Evolutionary conservation across 2,888 invertebrate genomes (phyloP).

Genomic region (Drosophila phalerata): DNA sequence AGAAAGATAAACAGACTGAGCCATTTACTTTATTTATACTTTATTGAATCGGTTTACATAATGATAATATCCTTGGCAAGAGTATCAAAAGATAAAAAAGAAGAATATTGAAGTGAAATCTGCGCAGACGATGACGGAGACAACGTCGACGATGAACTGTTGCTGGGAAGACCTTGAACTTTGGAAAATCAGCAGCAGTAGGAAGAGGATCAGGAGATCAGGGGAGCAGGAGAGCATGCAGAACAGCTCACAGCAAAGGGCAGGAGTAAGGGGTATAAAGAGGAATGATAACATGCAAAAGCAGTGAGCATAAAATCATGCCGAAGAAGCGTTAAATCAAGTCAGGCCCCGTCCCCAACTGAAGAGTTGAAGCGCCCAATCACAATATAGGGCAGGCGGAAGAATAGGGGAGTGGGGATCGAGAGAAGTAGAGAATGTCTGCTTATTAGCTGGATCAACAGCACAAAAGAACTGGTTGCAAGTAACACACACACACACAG

Average conservation of each 20-base stretch:
- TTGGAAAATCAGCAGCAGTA: constrained; percentile 55
- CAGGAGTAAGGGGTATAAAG: background rate
- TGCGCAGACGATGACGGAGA: constrained; percentile 38
- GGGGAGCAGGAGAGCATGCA: background rate
- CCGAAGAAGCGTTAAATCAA: constrained; percentile 55
- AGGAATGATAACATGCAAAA: constrained; percentile 40
- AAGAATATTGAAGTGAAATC: constrained; percentile 54
- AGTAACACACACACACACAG: background rate
- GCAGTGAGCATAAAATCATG: constrained; percentile 53
- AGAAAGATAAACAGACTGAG: background rate
- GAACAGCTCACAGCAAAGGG: background rate
- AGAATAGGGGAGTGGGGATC: constrained; percentile 7
- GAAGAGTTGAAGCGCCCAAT: constrained; percentile 21
- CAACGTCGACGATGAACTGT: constrained; percentile 52
- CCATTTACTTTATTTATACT: background rate
- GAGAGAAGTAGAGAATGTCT: constrained; percentile 32
- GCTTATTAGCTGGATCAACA: constrained; percentile 60
- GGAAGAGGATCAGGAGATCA: constrained; percentile 7
- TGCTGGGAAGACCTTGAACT: constrained; percentile 69
- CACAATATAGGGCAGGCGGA: constrained; percentile 56
- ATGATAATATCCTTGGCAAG: constrained; percentile 1
- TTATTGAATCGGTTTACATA: background rate
- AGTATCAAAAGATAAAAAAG: constrained; percentile 25
- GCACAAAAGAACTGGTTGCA: constrained; percentile 52
- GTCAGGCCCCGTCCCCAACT: constrained; percentile 21